These are phyloP conservation scores for Microchirus variegatus DNA, from an alignment of 2,797 vertebrate genomes.

Conservation along the genomic window DNA sequence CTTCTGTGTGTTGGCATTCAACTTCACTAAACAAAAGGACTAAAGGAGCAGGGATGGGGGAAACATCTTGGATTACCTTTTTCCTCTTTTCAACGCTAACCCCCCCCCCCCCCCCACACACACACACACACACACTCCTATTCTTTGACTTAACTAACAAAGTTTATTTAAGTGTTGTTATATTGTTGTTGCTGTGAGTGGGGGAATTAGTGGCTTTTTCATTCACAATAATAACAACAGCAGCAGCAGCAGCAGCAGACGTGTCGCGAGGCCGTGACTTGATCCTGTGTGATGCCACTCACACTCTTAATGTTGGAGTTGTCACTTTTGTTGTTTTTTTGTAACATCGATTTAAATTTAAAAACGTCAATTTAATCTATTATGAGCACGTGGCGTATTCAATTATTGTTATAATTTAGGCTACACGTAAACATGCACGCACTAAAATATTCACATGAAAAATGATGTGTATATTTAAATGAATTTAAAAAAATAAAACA, in stretches of 20 bases:
- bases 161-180: conserved; percentile 68
- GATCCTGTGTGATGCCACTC: background rate
- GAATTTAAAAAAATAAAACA: too few species aligned
- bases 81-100: conserved; percentile 65
- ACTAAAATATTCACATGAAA: too few species aligned
- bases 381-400: too few species aligned
- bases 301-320: conserved; percentile 7
- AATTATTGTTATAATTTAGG: too few species aligned
- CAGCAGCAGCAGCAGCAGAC: conserved; percentile 15
- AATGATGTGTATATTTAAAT: too few species aligned
- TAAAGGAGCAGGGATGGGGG: conserved; percentile 23
- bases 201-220: conserved; percentile 56
- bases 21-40: conserved; percentile 78
- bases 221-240: conserved; percentile 9
- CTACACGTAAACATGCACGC: too few species aligned
- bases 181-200: conserved; percentile 52
- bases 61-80: conserved; percentile 83
- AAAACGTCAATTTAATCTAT: too few species aligned
- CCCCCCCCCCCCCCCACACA: conserved; percentile 26
- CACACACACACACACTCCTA: conserved; percentile 42
- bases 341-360: too few species aligned
- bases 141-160: conserved; percentile 63
- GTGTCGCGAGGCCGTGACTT: conserved; percentile 32
- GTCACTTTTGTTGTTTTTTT: background rate
- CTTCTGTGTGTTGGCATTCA: conserved; percentile 83